Percentiles rank a stretch among this genome's conserved stretches.
Evolutionary conservation across 2,797 vertebrate species (phyloP).

Genomic region (Leuciscus waleckii): DNA sequence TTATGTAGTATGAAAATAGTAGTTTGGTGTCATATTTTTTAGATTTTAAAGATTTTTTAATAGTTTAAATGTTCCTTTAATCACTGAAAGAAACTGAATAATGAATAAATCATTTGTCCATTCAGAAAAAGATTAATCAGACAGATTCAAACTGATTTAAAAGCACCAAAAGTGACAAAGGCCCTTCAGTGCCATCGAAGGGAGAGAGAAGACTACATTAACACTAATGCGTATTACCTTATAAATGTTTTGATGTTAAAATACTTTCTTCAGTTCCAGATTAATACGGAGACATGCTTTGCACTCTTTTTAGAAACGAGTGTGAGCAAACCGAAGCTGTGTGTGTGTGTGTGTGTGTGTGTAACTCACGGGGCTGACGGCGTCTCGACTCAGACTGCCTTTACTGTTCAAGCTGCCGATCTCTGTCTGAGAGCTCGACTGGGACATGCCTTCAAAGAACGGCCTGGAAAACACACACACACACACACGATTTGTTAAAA

Average conservation of each 20-base stretch:
- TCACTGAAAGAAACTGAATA: too few relatives aligned
- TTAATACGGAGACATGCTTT: background rate
- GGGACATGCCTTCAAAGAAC: slow-evolving; percentile 98
- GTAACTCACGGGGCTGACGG: slow-evolving; percentile 90
- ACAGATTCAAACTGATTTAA: background rate
- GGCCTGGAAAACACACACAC: slow-evolving; percentile 79
- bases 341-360: background rate
- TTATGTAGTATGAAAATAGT: too few relatives aligned
- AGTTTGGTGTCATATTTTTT: too few relatives aligned
- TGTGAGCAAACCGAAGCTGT: background rate
- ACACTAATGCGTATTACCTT: background rate
- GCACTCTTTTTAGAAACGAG: background rate
- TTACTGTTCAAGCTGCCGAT: slow-evolving; percentile 98
- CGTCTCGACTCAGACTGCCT: slow-evolving; percentile 91
- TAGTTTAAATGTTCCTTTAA: background rate
- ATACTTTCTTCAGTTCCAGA: background rate
- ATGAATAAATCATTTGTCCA: background rate
- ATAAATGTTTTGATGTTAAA: background rate
- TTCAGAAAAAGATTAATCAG: background rate
- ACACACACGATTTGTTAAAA: background rate
- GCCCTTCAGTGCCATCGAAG: background rate
- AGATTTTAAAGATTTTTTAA: too few relatives aligned
- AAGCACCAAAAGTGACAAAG: background rate
- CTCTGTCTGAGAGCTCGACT: slow-evolving; percentile 99
- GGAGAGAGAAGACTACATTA: background rate